Percentiles rank a stretch among this genome's conserved stretches.
These are phyloP conservation scores for Glossosoma conforme DNA, from an alignment of 1,140 invertebrate genomes.

Conservation along the genomic window DNA sequence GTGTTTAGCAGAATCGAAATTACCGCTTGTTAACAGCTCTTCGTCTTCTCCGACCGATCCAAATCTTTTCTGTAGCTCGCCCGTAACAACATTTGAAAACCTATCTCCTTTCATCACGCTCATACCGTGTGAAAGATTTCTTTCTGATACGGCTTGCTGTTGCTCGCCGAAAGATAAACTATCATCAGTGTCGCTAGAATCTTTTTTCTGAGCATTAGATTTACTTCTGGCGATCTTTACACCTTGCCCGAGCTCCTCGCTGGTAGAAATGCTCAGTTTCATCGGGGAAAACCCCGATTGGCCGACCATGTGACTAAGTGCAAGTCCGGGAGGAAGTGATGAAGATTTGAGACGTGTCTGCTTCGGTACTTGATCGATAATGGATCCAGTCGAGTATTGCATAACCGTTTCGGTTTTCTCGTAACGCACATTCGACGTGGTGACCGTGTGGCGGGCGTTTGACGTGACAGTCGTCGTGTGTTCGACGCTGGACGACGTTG, in stretches of 20 bases:
- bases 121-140: conserved; percentile 32
- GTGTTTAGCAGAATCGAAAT: conserved; percentile 36
- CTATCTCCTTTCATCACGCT: conserved; percentile 24
- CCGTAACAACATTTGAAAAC: conserved; percentile 18
- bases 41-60: conserved; percentile 26
- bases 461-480: conserved; percentile 15
- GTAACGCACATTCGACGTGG: conserved; percentile 19
- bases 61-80: conserved; percentile 27
- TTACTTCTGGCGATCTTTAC: conserved; percentile 42
- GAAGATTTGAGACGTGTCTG: conserved; percentile 60
- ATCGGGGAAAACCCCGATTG: conserved; percentile 37
- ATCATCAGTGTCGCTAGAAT: conserved; percentile 35
- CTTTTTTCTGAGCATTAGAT: conserved; percentile 46
- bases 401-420: conserved; percentile 21
- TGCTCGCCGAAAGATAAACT: conserved; percentile 27
- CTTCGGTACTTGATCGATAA: conserved; percentile 37
- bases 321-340: conserved; percentile 59
- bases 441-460: conserved; percentile 22
- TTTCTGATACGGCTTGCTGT: conserved; percentile 16
- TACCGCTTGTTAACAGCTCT: conserved; percentile 14
- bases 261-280: conserved; percentile 45
- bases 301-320: conserved; percentile 44
- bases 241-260: conserved; percentile 15
- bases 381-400: conserved; percentile 8
- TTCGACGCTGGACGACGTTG: conserved; percentile 16